A percentile compares a stretch with the other conserved stretches of the same genome.
These are phyloP conservation scores for Drosophila cardini DNA, from an alignment of 1,140 invertebrate genomes.

Conservation along the genomic window DNA sequence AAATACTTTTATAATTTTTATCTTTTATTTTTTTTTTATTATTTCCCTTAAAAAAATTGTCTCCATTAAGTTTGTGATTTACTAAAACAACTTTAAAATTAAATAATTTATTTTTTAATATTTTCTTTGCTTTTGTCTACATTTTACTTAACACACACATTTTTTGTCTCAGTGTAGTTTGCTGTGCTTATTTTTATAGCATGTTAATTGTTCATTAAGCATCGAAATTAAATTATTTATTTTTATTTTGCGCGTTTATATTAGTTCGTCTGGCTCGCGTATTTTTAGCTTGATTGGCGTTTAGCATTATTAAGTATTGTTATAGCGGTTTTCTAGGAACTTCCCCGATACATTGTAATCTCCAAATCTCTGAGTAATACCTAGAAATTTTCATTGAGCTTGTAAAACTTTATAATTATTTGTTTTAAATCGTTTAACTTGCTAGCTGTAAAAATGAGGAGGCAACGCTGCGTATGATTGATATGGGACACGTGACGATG, in stretches of 20 bases:
- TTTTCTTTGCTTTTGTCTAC: too few relatives aligned
- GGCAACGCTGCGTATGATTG: background rate
- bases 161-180: background rate
- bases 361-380: too few relatives aligned
- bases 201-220: slow-evolving; percentile 76
- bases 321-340: slow-evolving; percentile 24
- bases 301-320: slow-evolving; percentile 34
- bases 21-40: too few relatives aligned
- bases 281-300: slow-evolving; percentile 56
- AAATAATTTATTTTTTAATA: too few relatives aligned
- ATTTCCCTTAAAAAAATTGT: too few relatives aligned
- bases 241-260: slow-evolving; percentile 49
- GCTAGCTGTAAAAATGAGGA: too few relatives aligned
- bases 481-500: background rate
- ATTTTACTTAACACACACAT: too few relatives aligned
- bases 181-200: slow-evolving; percentile 38
- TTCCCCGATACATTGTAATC: slow-evolving; percentile 9
- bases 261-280: slow-evolving; percentile 34
- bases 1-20: too few relatives aligned
- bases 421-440: too few relatives aligned
- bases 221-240: slow-evolving; percentile 73
- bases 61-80: too few relatives aligned
- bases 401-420: background rate
- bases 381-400: background rate
- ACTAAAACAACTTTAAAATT: too few relatives aligned